These are phyloP conservation scores for Illadopsis cleaveri DNA, from an alignment of 2,113 vertebrate species.

Conservation along the genomic window DNA sequence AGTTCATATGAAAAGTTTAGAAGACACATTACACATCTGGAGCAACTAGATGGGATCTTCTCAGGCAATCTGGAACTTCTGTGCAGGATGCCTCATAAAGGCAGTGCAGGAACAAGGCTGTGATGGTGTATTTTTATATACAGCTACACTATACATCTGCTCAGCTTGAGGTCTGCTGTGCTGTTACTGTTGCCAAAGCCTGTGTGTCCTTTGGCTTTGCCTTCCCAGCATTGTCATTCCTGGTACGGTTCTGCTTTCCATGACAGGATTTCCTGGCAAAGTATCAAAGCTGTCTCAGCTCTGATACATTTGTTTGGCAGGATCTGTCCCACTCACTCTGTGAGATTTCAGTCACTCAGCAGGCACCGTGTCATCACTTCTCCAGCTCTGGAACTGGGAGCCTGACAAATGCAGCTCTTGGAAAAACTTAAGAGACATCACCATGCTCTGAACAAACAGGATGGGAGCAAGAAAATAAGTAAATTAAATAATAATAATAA, in stretches of 20 bases:
- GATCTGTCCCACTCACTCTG: neutral
- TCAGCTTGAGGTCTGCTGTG: neutral
- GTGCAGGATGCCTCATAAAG: neutral
- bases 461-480: too few species aligned
- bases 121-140: neutral
- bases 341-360: neutral
- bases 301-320: conserved; percentile 2
- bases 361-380: neutral
- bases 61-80: neutral
- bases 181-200: neutral
- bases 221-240: conserved; percentile 8
- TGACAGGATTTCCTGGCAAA: conserved; percentile 36
- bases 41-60: neutral
- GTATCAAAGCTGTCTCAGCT: neutral
- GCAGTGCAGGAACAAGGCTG: neutral
- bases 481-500: neutral
- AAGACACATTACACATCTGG: neutral
- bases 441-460: neutral
- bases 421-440: neutral
- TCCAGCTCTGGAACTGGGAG: neutral
- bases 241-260: conserved; percentile 13
- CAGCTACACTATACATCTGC: neutral
- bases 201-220: neutral
- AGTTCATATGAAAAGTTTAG: neutral
- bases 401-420: neutral